These are phyloP conservation scores for Dendroctonus valens DNA, from an alignment of 1,140 invertebrate species.

Conservation along the genomic window DNA sequence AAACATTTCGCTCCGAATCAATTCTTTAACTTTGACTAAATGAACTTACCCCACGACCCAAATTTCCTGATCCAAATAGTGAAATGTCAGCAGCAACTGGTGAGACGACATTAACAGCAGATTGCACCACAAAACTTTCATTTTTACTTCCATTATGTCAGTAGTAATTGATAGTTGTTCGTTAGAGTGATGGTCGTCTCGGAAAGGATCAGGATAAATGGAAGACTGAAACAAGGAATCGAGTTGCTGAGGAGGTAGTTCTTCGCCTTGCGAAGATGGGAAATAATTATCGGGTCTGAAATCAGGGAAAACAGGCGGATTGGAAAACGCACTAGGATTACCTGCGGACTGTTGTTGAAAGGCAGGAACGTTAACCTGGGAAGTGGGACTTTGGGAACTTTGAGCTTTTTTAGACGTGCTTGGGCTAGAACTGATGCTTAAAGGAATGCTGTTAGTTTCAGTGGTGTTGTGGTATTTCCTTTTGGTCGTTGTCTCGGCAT, in stretches of 20 bases:
- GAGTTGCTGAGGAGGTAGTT: constrained; percentile 35
- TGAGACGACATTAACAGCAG: constrained; percentile 34
- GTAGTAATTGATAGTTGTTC: constrained; percentile 28
- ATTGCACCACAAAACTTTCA: constrained; percentile 23
- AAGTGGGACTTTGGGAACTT: constrained; percentile 41
- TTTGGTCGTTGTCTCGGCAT: constrained; percentile 84
- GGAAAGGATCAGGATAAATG: constrained; percentile 62
- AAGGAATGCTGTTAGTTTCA: constrained; percentile 51
- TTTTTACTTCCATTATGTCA: constrained; percentile 34
- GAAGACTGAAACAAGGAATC: constrained; percentile 52
- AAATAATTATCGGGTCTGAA: constrained; percentile 32
- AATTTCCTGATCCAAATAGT: constrained; percentile 37
- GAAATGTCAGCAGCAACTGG: constrained; percentile 39
- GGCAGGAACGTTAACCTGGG: constrained; percentile 44
- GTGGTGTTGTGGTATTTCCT: constrained; percentile 53
- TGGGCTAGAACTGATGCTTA: constrained; percentile 55
- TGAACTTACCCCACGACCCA: constrained; percentile 21
- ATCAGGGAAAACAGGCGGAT: constrained; percentile 28
- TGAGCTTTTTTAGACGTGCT: constrained; percentile 48
- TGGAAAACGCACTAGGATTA: constrained; percentile 46
- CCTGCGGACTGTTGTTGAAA: constrained; percentile 34
- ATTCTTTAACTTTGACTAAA: too few relatives aligned
- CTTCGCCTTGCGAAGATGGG: constrained; percentile 14
- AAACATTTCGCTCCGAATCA: too few relatives aligned
- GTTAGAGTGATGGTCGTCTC: constrained; percentile 50